Evolutionary conservation across 1,140 invertebrate genomes (phyloP), one percentile per base, ranked within the genome.

Genomic region (Drosophila malerkotliana): DNA sequence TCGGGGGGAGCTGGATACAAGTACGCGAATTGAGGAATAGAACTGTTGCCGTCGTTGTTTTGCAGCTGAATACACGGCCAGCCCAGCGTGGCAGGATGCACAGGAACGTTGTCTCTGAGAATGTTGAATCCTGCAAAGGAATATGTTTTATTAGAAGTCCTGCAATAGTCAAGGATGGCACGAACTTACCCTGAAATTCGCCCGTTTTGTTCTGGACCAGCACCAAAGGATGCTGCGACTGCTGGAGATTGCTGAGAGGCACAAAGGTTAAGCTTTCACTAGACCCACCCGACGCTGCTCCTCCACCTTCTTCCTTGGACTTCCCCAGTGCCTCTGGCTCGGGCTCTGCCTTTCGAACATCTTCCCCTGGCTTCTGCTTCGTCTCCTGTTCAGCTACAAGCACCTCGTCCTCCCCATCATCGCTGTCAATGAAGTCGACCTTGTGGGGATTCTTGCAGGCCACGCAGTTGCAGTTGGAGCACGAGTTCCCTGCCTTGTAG

Each of bases 181-280:
- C 34, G 12, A 8, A 47, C 44, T 67, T 74, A 91, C 90, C 73
- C 63, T 91, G 90, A 49, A 69, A 83, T 37, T 74, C 72, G 5
- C 91, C 91, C 4, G 74, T 72, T 26, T 85, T 81, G 12, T 90
- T 90, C 24, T 79, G 79, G 12, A 91, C 67, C 7, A 91, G 34
- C 0, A 91, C 68, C 10, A 90, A 28, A 3, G 76, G 72, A 74
- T 77, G 67, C 37, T 79, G 34, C 2, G 66, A 63, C 8, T 72
- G 58, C 30, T 61, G 51, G 5, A 71, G 37, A 45, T 79, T 79
- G 34, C 51, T 48, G 1, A 80, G 53, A 3, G 62, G 64, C 26
- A 82, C 82, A n/a, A 85, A 37, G 0, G 47, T 77, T 0, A 69
- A 15, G 8, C 32, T 37, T 3, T 54, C 26, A 7, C 6, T 41